Evolutionary conservation across 1,140 invertebrate genomes (phyloP), one percentile per base, ranked within the genome.

Genomic region (Apocrypta bakeri): DNA sequence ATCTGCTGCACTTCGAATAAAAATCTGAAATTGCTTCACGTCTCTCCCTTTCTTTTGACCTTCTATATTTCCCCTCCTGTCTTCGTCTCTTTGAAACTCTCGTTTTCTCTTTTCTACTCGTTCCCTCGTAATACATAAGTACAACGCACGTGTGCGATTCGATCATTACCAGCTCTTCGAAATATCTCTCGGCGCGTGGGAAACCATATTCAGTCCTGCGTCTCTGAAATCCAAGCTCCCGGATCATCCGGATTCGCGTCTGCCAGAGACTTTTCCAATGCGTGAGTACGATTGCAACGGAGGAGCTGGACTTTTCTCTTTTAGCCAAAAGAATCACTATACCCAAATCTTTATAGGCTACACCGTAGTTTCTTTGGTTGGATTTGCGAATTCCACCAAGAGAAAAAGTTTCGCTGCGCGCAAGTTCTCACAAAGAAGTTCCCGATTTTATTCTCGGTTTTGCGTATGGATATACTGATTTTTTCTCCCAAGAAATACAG

Each of bases 191-290:
- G 11, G 9, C 24, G 24, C 3, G 9, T 25, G 21, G 0, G 63
- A 24, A 56, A 56, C 48, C 48, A 66, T 29, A 66, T 66, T 66
- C 9, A 9, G 63, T 66, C 63, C n/a, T 21, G 24, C 61, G 24
- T 24, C 61, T 64, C n/a, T 12, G 63, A 25, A 29, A 66, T 66
- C 25, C 63, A 25, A 25, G 25, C 63, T 25, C 71, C 8, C 72
- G 73, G 73, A 75, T 75, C n/a, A 75, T 75, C 73, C 73, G 48
- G 73, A 75, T 75, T 17, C 71, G 71, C 37, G 71, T 73, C 33
- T 73, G 48, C 48, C 2, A 12, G 12, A 9, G 27, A 42, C 42
- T 61, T 31, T 42, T 31, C 12, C 68, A 0, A 14, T n/a, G 21
- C 68, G 6, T 37, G 27, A 37, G 29, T 37, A 21, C 25, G 68